Evolutionary conservation across 2,113 vertebrate genomes (phyloP), one percentile per base, ranked within the genome.

Genomic region (Chrysochloris asiatica): DNA sequence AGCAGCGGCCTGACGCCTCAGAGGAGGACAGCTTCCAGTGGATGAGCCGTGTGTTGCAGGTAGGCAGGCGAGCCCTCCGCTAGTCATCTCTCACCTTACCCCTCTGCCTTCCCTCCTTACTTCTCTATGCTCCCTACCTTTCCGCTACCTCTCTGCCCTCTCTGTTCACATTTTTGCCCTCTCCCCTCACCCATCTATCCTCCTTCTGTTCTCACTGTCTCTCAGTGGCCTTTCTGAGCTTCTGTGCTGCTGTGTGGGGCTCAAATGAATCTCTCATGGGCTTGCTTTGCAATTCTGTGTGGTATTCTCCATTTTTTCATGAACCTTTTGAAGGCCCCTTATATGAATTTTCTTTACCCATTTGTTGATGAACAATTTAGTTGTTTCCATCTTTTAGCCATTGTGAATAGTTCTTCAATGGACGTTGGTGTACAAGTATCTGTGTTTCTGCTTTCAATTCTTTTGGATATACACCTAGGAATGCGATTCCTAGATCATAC

Each of bases 1-100:
- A 99, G 95, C 99, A 99, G 97, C 98, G 99, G 89, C 99, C 99
- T 0, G 99, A 99, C 0, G 98, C 99, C 0, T 99, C 99, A 0
- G 99, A 99, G 97, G 99, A 99, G 95, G 99, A 99, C 97, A 99
- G 99, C 97, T 99, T 99, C 96, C 99, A 99, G 97, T 99, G 99
- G 99, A 99, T 99, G 99, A 99, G 99, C 96, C 98, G 99, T 2
- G 99, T 99, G 82, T 98, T 99, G 56, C 99, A 99, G 99, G 99
- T 99, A 96, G 48, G 94, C 0, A 2, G 13, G 52, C 30, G n/a
- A 14, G 52, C 26, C 28, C 63, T 47, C 0, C 2, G 28, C 78
- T 2, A n/a, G n/a, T n/a, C n/a, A n/a, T n/a, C n/a, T 1, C 30
- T n/a, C 6, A 21, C n/a, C 65, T 69, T 69, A 17, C 19, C 3